Conservation (phyloP, 1,140 invertebrate genomes). For the Piezodorus guildinii region DNA sequence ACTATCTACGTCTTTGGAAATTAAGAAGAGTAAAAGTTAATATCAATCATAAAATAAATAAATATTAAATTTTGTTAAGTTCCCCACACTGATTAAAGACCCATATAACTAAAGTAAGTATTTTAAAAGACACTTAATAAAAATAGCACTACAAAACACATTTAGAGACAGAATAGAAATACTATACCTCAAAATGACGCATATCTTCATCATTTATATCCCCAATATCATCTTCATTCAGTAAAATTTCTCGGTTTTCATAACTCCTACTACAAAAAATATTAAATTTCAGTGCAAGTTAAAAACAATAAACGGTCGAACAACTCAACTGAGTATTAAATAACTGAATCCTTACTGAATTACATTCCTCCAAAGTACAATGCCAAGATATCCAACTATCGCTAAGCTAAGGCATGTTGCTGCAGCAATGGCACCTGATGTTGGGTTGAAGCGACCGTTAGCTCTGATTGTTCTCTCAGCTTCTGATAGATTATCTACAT, state of each 20-base stretch:
- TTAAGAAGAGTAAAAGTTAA: no score
- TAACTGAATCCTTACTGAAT: constrained; percentile 4
- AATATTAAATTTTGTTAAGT: no score
- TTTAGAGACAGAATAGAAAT: background rate
- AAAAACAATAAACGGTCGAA: no score
- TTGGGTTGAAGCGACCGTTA: background rate
- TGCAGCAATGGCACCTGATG: background rate
- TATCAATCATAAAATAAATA: no score
- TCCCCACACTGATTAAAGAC: no score
- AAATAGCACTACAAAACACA: no score
- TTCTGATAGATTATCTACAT: background rate
- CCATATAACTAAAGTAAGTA: no score
- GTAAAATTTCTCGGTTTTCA: constrained; percentile 27
- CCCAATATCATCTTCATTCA: constrained; percentile 27
- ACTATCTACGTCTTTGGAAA: no score
- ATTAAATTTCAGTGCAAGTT: background rate
- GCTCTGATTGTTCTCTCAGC: background rate
- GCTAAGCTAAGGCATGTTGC: background rate
- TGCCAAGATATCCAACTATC: background rate
- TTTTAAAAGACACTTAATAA: no score
- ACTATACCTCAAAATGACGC: constrained; percentile 28
- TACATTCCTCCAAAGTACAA: constrained; percentile 13
- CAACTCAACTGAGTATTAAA: background rate
- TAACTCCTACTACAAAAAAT: constrained; percentile 24
- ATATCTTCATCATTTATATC: constrained; percentile 26